Percentiles rank a stretch among this genome's conserved stretches.
Evolutionary conservation across 2,113 vertebrate genomes (phyloP).

Genomic region (Damaliscus lunatus): DNA sequence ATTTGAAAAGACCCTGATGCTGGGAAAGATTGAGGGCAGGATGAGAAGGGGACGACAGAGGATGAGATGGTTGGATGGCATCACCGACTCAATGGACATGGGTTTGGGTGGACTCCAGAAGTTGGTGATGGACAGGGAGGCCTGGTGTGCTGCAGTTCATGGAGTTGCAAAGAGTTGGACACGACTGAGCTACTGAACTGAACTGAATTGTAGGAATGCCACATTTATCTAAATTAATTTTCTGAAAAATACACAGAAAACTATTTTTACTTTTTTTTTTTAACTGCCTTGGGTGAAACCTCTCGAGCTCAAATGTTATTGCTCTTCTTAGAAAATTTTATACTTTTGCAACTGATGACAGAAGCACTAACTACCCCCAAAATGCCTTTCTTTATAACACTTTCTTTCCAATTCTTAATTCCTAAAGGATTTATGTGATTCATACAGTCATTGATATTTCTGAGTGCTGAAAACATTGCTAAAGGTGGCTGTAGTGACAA

Average conservation of each 20-base stretch:
- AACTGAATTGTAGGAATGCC: not conserved
- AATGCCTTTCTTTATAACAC: not conserved
- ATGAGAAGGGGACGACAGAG: not conserved
- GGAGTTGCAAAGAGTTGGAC: not conserved
- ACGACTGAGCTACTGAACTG: not conserved
- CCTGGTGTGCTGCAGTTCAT: not conserved
- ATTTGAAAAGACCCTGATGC: not conserved
- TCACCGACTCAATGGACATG: not conserved
- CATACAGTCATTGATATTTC: not conserved
- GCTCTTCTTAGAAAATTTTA: not conserved
- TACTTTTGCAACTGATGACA: not conserved
- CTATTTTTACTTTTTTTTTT: not conserved
- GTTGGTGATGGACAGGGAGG: not conserved
- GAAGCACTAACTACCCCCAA: conserved; percentile 36
- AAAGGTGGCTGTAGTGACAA: not conserved
- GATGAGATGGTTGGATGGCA: not conserved
- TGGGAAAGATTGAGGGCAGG: not conserved
- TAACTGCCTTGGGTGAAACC: not conserved
- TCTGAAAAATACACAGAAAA: not conserved
- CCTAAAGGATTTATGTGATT: conserved; percentile 19
- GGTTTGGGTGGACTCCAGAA: not conserved
- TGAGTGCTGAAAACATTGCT: not conserved
- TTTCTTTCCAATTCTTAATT: conserved; percentile 43
- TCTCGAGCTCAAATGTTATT: not conserved
- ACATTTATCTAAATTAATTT: not conserved